These are phyloP conservation scores for Hapalemur alaotrensis DNA, from an alignment of 2,797 vertebrate genomes.

Conservation along the genomic window DNA sequence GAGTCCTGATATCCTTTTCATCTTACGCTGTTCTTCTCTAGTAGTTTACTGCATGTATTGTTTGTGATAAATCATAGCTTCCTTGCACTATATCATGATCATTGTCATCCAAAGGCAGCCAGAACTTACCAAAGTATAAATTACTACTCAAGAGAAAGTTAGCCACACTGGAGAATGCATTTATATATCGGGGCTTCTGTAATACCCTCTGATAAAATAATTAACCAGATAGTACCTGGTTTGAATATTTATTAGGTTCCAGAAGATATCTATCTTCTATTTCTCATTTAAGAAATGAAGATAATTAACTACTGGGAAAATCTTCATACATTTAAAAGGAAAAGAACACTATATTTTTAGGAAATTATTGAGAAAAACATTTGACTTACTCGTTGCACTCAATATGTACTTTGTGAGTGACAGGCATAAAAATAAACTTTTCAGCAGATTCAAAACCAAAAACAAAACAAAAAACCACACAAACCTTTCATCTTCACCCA, in stretches of 20 bases:
- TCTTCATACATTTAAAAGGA: background rate
- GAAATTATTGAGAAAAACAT: background rate
- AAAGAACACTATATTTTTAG: background rate
- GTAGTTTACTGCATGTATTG: background rate
- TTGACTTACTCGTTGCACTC: background rate
- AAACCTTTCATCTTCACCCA: background rate
- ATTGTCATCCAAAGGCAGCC: slow-evolving; percentile 11
- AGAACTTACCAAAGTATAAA: slow-evolving; percentile 32
- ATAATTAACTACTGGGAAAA: slow-evolving; percentile 25
- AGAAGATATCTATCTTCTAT: background rate
- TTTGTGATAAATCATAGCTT: slow-evolving; percentile 30
- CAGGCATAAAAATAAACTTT: background rate
- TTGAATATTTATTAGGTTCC: slow-evolving; percentile 50
- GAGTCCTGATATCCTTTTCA: background rate
- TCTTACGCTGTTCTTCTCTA: background rate
- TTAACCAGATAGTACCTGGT: background rate
- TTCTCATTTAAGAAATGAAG: slow-evolving; percentile 45
- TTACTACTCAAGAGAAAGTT: slow-evolving; percentile 5
- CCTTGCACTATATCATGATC: slow-evolving; percentile 34
- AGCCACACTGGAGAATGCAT: background rate
- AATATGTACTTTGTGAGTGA: background rate
- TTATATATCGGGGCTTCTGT: background rate
- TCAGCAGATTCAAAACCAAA: background rate
- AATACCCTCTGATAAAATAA: slow-evolving; percentile 46
- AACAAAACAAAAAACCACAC: background rate